phyloP scores from a whole-genome alignment of 2,888 invertebrate genomes.

The Acleris emargana region DNA sequence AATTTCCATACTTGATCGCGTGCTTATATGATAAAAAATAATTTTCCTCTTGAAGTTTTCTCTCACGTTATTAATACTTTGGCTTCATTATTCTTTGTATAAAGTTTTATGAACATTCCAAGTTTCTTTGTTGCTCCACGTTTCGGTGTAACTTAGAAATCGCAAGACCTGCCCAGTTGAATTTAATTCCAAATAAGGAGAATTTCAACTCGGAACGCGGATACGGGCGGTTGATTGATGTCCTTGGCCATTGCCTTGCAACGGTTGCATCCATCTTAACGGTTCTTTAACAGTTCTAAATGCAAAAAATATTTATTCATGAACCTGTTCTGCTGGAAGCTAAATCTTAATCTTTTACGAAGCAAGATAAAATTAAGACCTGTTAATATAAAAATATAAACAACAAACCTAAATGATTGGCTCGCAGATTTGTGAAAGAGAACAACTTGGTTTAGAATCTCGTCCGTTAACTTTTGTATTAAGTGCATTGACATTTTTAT shows the following conservation, averaged over 20 bases:
- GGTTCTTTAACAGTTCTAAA: conserved; percentile 3
- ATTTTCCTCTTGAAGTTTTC: not conserved
- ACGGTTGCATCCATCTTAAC: conserved; percentile 4
- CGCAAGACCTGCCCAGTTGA: not conserved
- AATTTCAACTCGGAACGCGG: conserved; percentile 30
- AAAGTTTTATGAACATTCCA: conserved; percentile 2
- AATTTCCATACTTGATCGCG: too few relatives aligned
- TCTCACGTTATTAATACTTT: not conserved
- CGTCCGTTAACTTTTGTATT: not conserved
- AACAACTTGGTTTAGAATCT: too few relatives aligned
- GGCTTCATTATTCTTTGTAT: not conserved
- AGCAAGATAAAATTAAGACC: not conserved
- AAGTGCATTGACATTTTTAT: conserved; percentile 13
- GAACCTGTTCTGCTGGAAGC: too few relatives aligned
- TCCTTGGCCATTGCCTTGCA: conserved; percentile 6
- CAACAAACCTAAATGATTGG: too few relatives aligned
- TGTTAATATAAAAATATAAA: not conserved
- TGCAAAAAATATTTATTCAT: not conserved
- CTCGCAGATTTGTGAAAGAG: too few relatives aligned
- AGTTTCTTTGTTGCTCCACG: not conserved
- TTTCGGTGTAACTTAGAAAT: conserved; percentile 6
- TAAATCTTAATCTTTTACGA: not conserved
- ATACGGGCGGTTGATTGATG: conserved; percentile 35
- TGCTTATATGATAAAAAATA: too few relatives aligned
- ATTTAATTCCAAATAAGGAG: conserved; percentile 22